A percentile compares a stretch with the other conserved stretches of the same genome.
Evolutionary conservation across 92 coral and sea anemone genomes (phyloP).

Genomic region (Montipora capitata): DNA sequence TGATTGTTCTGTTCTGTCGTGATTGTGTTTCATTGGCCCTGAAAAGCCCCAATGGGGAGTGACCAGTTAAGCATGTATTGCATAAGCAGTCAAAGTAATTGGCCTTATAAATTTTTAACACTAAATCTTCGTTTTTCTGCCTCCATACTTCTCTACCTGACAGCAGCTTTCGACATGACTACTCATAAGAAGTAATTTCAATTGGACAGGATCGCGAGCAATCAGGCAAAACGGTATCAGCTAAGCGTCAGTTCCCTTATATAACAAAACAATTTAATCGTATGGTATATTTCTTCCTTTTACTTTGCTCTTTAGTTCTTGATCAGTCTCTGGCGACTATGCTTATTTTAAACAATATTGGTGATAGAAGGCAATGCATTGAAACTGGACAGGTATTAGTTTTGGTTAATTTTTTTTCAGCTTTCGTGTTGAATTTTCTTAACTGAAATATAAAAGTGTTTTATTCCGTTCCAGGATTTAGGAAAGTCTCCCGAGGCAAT

Average conservation of each 20-base stretch:
- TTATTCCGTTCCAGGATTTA: slow-evolving; percentile 13
- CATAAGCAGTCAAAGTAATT: no score
- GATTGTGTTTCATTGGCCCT: no score
- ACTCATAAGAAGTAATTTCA: no score
- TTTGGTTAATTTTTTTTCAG: neutral
- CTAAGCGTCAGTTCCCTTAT: neutral
- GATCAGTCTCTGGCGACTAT: slow-evolving; percentile 89
- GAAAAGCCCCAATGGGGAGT: no score
- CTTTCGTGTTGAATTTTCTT: neutral
- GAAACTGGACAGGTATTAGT: slow-evolving; percentile 40
- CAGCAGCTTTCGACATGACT: no score
- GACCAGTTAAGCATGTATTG: no score
- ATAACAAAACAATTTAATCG: no score
- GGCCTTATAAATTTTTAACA: no score
- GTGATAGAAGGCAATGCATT: slow-evolving; percentile 58
- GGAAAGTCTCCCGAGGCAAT: neutral
- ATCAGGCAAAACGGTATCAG: neutral
- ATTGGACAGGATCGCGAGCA: no score
- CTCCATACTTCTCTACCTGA: no score
- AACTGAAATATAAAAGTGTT: neutral
- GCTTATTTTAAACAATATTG: slow-evolving; percentile 71
- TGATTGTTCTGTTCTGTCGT: no score
- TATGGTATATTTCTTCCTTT: neutral
- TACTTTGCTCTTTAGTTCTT: slow-evolving; percentile 7
- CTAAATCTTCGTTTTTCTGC: no score